Evolutionary conservation across 2,888 invertebrate genomes (phyloP).

Genomic region (Drosophila merina): DNA sequence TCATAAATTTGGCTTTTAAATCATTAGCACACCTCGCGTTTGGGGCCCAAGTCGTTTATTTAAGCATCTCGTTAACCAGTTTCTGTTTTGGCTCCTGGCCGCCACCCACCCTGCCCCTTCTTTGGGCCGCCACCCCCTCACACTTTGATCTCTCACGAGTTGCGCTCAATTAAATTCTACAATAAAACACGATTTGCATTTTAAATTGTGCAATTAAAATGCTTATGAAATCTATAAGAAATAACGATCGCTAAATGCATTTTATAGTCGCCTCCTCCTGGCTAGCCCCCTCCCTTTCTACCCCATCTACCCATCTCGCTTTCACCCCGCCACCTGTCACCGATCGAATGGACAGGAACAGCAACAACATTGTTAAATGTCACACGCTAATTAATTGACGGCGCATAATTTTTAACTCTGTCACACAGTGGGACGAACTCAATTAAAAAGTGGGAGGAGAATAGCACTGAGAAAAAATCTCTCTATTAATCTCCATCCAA

Average conservation of each 20-base stretch:
- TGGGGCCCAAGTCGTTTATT: constrained; percentile 50
- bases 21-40: constrained; percentile 71
- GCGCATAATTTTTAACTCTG: constrained; percentile 43
- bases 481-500: not conserved
- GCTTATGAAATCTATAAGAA: constrained; percentile 77
- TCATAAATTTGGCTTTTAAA: constrained; percentile 71
- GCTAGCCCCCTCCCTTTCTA: constrained; percentile 8
- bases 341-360: constrained; percentile 37
- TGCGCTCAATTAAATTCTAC: constrained; percentile 74
- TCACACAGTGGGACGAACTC: constrained; percentile 41
- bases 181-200: constrained; percentile 78
- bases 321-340: constrained; percentile 30
- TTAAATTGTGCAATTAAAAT: constrained; percentile 79
- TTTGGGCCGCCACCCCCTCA: constrained; percentile 11
- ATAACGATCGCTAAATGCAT: constrained; percentile 70
- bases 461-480: not conserved
- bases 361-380: constrained; percentile 61
- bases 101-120: not conserved
- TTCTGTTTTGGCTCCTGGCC: constrained; percentile 21
- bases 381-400: constrained; percentile 69
- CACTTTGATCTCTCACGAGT: constrained; percentile 58
- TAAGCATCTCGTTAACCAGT: constrained; percentile 48
- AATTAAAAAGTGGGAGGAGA: constrained; percentile 17
- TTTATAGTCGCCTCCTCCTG: constrained; percentile 57
- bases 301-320: not conserved